Evolutionary conservation across 2,888 invertebrate species (phyloP).

Genomic region (Trileptium ribeirensis): DNA sequence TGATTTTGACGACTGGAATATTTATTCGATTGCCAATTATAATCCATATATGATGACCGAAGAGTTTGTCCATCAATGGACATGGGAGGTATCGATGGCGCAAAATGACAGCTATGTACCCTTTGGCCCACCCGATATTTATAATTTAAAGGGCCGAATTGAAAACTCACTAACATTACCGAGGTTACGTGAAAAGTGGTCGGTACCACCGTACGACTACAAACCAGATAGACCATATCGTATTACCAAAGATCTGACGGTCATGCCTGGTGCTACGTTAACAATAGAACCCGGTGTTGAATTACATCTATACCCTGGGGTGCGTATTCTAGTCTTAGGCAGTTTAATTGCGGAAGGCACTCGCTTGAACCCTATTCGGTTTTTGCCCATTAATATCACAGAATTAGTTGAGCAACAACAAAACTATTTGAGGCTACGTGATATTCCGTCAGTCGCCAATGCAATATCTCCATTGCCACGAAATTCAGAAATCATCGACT

Average conservation of each 20-base stretch:
- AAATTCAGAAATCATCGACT: no score
- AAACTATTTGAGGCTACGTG: background rate
- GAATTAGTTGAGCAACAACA: constrained; percentile 31
- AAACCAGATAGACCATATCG: constrained; percentile 62
- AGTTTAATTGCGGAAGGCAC: constrained; percentile 73
- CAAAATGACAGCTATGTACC: background rate
- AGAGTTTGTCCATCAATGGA: constrained; percentile 50
- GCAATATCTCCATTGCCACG: background rate
- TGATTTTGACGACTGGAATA: constrained; percentile 99
- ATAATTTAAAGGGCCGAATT: constrained; percentile 47
- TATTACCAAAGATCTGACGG: constrained; percentile 79
- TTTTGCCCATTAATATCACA: constrained; percentile 49
- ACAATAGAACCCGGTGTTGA: constrained; percentile 79
- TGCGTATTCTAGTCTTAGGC: constrained; percentile 89
- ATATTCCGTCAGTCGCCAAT: background rate
- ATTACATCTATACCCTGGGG: constrained; percentile 87
- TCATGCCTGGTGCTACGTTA: constrained; percentile 85
- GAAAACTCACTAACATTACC: constrained; percentile 42
- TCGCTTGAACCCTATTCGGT: constrained; percentile 59
- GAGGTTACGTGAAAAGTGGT: constrained; percentile 42
- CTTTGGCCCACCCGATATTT: constrained; percentile 39
- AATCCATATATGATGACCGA: constrained; percentile 76
- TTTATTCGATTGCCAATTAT: constrained; percentile 84
- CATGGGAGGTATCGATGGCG: constrained; percentile 37
- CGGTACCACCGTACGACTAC: constrained; percentile 41